Conservation (phyloP, 2,113 vertebrate species). For the Ptychochromis oligacanthus region DNA sequence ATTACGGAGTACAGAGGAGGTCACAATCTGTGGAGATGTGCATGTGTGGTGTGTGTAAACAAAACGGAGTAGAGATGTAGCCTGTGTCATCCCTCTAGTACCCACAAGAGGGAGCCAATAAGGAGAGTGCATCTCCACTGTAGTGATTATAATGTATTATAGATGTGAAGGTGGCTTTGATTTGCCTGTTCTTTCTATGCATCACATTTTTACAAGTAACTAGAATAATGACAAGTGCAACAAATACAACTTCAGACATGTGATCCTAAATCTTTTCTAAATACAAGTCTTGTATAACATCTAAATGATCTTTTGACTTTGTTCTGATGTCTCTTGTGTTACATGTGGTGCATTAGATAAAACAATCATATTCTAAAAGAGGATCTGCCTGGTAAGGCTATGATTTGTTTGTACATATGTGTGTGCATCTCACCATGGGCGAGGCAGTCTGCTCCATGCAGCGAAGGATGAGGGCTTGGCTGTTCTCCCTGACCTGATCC, state of each 20-base stretch:
- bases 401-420: background rate
- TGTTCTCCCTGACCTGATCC: conserved; percentile 96
- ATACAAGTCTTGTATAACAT: background rate
- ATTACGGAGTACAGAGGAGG: conserved; percentile 18
- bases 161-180: conserved; percentile 6
- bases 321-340: background rate
- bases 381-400: background rate
- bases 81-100: background rate
- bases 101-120: conserved; percentile 62
- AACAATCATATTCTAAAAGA: background rate
- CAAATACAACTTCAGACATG: background rate
- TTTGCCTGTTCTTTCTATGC: background rate
- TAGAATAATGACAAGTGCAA: background rate
- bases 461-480: conserved; percentile 89
- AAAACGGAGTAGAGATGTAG: background rate
- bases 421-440: conserved; percentile 85
- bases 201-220: background rate
- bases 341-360: background rate
- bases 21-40: conserved; percentile 11
- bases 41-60: background rate
- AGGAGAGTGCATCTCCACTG: background rate
- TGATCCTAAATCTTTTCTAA: background rate
- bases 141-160: background rate
- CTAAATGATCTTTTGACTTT: background rate
- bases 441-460: conserved; percentile 89